Conservation (phyloP, 2,113 vertebrate genomes). For the Pseudopipra pipra region DNA sequence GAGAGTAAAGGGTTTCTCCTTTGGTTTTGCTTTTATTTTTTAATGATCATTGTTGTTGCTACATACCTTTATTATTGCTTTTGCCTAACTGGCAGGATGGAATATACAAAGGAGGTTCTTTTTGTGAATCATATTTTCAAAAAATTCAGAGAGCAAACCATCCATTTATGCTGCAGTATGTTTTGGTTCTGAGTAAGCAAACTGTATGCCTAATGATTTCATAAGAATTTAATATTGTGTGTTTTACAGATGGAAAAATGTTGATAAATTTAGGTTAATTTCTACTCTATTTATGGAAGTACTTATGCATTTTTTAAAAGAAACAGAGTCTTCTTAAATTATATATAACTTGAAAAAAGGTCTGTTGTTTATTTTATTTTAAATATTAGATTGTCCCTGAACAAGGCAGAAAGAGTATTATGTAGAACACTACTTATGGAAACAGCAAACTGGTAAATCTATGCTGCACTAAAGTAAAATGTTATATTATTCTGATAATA, state of each 20-base stretch:
- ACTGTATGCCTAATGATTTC: constrained; percentile 57
- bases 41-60: neutral
- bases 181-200: constrained; percentile 49
- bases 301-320: constrained; percentile 62
- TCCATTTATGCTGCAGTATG: constrained; percentile 4
- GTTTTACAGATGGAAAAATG: constrained; percentile 63
- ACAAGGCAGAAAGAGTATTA: constrained; percentile 8
- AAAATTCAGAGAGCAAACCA: neutral
- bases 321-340: constrained; percentile 60
- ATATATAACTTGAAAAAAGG: constrained; percentile 56
- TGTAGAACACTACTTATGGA: constrained; percentile 24
- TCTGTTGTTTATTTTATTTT: constrained; percentile 58
- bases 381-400: constrained; percentile 55
- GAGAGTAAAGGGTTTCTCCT: neutral
- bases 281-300: constrained; percentile 61
- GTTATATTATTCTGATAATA: constrained; percentile 59
- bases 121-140: neutral
- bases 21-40: constrained; percentile 7
- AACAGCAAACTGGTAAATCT: constrained; percentile 48
- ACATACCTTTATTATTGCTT: neutral
- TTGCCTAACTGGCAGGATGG: neutral
- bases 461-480: constrained; percentile 5
- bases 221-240: constrained; percentile 65
- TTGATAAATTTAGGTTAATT: constrained; percentile 65
- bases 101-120: neutral